Percentiles rank a stretch among this genome's conserved stretches.
These are phyloP conservation scores for Cyclophora albipunctata DNA, from an alignment of 2,888 invertebrate genomes.

Conservation along the genomic window DNA sequence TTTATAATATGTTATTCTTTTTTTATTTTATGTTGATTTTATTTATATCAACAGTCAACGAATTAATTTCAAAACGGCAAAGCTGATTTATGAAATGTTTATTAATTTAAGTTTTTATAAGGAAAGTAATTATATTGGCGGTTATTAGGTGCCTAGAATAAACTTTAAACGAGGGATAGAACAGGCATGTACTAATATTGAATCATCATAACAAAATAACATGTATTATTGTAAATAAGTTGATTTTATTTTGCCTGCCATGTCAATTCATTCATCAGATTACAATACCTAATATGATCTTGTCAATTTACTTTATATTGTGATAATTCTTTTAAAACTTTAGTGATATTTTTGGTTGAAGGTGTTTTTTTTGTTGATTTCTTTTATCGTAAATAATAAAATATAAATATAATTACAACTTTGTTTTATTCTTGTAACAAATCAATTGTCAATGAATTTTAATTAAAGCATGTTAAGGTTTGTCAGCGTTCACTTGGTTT, in stretches of 20 bases:
- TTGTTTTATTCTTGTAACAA: conserved; percentile 34
- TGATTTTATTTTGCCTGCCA: conserved; percentile 4
- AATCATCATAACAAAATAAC: neutral
- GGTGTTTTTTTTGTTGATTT: conserved; percentile 63
- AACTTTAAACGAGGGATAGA: neutral
- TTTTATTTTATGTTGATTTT: conserved; percentile 1
- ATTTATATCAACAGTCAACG: neutral
- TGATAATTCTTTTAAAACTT: conserved; percentile 54
- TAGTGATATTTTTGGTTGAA: conserved; percentile 66
- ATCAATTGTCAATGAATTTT: no score
- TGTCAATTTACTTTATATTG: conserved; percentile 58
- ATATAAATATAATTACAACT: conserved; percentile 48
- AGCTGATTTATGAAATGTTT: neutral
- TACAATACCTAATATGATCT: conserved; percentile 14
- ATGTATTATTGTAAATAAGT: neutral
- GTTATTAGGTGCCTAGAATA: neutral
- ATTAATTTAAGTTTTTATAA: conserved; percentile 6
- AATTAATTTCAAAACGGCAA: neutral
- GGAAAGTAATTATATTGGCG: conserved; percentile 7
- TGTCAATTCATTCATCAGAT: conserved; percentile 13
- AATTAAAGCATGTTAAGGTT: no score
- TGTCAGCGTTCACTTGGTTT: conserved; percentile 20
- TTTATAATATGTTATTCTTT: neutral
- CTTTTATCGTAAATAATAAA: conserved; percentile 53
- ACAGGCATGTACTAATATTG: neutral